Evolutionary conservation across 2,797 vertebrate genomes (phyloP), one percentile per base, ranked within the genome.

Genomic region (Leuciscus waleckii): DNA sequence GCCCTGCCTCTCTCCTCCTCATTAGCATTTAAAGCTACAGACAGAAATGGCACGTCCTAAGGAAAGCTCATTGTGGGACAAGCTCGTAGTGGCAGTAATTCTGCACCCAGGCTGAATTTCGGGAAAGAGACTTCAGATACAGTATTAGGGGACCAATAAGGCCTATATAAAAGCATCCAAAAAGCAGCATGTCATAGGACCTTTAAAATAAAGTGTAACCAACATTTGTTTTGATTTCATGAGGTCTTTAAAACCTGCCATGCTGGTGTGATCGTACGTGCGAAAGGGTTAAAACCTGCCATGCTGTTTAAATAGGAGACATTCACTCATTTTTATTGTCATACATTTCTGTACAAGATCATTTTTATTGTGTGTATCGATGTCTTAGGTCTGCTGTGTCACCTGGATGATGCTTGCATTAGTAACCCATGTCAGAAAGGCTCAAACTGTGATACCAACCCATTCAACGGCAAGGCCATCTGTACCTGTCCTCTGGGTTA

Each of bases 401-500:
- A 98, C 90, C 93, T 99, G 37, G 91, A 97, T 0, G 97, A 99
- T 0, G 97, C 97, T 43, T 99, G 98, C 88, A 97, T 98, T 92
- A 97, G 97, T 91, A 97, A 98, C 90, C 98, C 98, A 0, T 99
- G 98, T 93, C 97, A 98, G 0, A 98, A 98, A 85, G 97, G 96
- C 85, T 97, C 97, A 86, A 97, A 97, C 94, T 99, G 98, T 0
- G 97, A 98, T 93, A 97, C 97, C 89, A 98, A 97, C 93, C 97
- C 97, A 0, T 95, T 99, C 89, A 98, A 90, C 0, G 98, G 98
- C 89, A 97, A 94, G 71, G 97, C 97, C 90, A 96, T 97, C 91
- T 99, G 98, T 80, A 97, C 95, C 13, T 99, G 98, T 88, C 97
- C 97, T 0, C 88, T 93, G 0, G 98, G 98, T 1, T 99, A 97